phyloP scores from a whole-genome alignment of 2,797 vertebrate genomes.

The Danio jaintianensis region DNA sequence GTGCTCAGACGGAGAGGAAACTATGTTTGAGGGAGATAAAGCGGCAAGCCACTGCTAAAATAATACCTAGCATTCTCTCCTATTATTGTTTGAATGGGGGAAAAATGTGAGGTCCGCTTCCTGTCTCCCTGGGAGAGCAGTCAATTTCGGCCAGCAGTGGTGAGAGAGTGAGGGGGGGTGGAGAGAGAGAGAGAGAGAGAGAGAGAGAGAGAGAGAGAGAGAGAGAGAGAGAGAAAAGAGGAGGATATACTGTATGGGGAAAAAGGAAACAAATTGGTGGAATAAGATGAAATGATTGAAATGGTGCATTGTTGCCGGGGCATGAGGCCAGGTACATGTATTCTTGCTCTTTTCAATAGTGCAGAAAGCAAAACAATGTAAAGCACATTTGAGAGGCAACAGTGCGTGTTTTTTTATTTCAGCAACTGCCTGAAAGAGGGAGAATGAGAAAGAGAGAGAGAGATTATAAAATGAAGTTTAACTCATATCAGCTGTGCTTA shows the following conservation, averaged over 20 bases:
- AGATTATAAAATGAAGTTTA: constrained; percentile 23
- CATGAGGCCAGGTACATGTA: constrained; percentile 41
- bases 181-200: not conserved
- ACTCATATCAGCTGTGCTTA: constrained; percentile 44
- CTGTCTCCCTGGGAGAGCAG: constrained; percentile 68
- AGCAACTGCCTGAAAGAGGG: constrained; percentile 15
- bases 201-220: constrained; percentile 17
- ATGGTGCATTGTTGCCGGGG: constrained; percentile 4
- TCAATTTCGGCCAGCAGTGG: constrained; percentile 45
- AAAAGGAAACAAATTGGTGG: constrained; percentile 15
- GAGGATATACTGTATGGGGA: constrained; percentile 7
- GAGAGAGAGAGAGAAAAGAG: not conserved
- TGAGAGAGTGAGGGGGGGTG: constrained; percentile 19
- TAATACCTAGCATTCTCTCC: constrained; percentile 80
- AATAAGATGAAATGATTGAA: not conserved
- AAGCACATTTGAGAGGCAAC: constrained; percentile 12
- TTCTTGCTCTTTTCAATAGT: constrained; percentile 19
- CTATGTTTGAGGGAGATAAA: constrained; percentile 89
- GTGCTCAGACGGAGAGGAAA: constrained; percentile 81
- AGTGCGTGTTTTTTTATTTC: constrained; percentile 26
- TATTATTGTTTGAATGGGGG: constrained; percentile 80
- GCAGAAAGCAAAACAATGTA: constrained; percentile 30
- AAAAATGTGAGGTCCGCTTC: constrained; percentile 77
- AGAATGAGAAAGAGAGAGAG: not conserved
- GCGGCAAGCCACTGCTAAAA: constrained; percentile 80